Base-by-base conservation (phyloP, 2,797 vertebrate species). In the Bryconaethiops microstoma region DNA sequence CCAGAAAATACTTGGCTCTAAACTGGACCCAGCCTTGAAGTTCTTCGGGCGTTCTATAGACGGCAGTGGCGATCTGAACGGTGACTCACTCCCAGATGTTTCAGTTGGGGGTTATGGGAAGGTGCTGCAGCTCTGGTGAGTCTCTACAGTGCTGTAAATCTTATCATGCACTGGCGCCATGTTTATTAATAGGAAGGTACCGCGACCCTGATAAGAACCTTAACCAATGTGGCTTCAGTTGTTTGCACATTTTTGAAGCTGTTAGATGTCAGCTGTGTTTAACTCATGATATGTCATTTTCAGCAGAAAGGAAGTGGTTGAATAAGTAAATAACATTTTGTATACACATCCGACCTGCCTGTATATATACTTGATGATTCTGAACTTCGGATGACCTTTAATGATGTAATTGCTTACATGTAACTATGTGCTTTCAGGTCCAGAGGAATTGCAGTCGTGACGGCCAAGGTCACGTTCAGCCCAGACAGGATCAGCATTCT, bases 31-130 rank as follows among this genome's bases (percentile, higher is more conserved):
- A 80, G 86, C 19, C 0, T 84, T 96, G 74, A 92, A 91, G 3
- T 96, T 92, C 90, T 96, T 96, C 74, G 96, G 96, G 79, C 93
- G 95, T 86, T 94, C 96, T 71, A 70, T 96, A 77, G 95, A 96
- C 87, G 94, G 93, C 80, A 91, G 89, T 73, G 87, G 74, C 87
- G 95, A 96, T 91, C 90, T 96, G 86, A 93, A 96, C 78, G 93
- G 90, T 4, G 92, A 96, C 88, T 88, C 84, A 72, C 92, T 96
- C 86, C 92, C 94, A 42, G 96, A 96, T 0, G 71, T 96, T 10
- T 92, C 95, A 5, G 85, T 96, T 60, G 96, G 95, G 77, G 90
- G 93, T 82, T 93, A 94, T 82, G 95, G 95, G 82, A 94, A 93
- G 72, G 95, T 94, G 9, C 82, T 96, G 83, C 93, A 96, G 85